Evolutionary conservation across 2,113 vertebrate species (phyloP).

Genomic region (Neogobius melanostomus): DNA sequence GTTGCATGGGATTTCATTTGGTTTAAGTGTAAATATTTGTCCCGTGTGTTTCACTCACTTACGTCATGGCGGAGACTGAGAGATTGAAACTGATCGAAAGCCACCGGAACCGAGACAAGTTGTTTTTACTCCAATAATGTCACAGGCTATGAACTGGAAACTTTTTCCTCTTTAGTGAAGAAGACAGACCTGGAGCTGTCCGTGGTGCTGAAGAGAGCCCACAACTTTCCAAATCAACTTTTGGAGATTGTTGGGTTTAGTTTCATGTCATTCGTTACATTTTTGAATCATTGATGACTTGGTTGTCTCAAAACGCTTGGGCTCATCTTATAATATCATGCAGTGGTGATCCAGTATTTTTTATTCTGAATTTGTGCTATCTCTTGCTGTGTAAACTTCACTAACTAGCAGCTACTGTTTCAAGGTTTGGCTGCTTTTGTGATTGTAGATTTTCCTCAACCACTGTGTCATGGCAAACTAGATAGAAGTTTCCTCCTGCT

Average conservation of each 20-base stretch:
- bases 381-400: no score
- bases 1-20: constrained; percentile 2
- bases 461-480: no score
- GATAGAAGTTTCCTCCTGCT: no score
- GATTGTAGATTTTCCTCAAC: no score
- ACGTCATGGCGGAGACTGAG: not conserved
- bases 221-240: no score
- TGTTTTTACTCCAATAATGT: not conserved
- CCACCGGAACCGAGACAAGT: not conserved
- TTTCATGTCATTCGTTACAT: no score
- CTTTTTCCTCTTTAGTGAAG: not conserved
- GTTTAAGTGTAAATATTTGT: not conserved
- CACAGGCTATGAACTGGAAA: not conserved
- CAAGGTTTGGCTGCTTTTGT: no score
- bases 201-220: not conserved
- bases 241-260: no score
- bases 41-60: not conserved
- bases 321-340: not conserved
- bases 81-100: not conserved
- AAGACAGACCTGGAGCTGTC: not conserved
- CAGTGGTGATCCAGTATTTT: not conserved
- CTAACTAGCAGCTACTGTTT: no score
- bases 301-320: no score
- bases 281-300: no score
- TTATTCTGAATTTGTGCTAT: no score